Evolutionary conservation across 92 coral and sea anemone species (phyloP).

Genomic region (Isaurus tuberculatus): DNA sequence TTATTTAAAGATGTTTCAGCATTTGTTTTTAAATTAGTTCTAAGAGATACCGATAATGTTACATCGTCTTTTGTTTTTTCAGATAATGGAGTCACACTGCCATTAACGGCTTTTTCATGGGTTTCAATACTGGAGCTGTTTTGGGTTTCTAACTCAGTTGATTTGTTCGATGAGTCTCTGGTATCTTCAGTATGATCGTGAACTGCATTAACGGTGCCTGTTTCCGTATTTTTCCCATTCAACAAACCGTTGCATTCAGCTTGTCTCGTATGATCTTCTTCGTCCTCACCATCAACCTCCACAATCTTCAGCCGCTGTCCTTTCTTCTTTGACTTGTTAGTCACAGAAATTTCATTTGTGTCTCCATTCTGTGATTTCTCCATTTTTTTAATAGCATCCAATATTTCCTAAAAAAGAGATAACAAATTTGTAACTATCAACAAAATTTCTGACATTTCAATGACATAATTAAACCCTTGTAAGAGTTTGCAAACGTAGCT

Average conservation of each 20-base stretch:
- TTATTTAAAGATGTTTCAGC: background rate
- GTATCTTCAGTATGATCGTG: background rate
- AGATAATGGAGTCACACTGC: background rate
- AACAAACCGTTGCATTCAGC: constrained; percentile 5
- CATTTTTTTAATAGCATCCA: constrained; percentile 57
- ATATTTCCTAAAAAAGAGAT: constrained; percentile 58
- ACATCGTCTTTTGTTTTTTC: background rate
- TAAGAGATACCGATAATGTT: background rate
- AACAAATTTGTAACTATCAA: too few species aligned
- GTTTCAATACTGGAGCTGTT: background rate
- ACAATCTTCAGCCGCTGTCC: constrained; percentile 90
- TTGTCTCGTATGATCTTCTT: background rate
- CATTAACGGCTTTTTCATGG: background rate
- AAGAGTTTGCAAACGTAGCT: too few species aligned
- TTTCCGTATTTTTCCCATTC: background rate
- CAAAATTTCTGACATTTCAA: too few species aligned
- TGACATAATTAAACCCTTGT: too few species aligned
- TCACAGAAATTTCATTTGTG: background rate
- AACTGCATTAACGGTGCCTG: background rate
- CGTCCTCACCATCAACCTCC: constrained; percentile 76
- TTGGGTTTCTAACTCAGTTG: background rate
- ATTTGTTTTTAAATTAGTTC: constrained; percentile 13
- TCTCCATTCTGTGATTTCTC: constrained; percentile 44
- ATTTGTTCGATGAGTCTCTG: background rate
- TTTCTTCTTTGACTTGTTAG: constrained; percentile 58